Evolutionary conservation across 2,113 vertebrate species (phyloP).

Genomic region (Cryptomyrus ogoouensis): DNA sequence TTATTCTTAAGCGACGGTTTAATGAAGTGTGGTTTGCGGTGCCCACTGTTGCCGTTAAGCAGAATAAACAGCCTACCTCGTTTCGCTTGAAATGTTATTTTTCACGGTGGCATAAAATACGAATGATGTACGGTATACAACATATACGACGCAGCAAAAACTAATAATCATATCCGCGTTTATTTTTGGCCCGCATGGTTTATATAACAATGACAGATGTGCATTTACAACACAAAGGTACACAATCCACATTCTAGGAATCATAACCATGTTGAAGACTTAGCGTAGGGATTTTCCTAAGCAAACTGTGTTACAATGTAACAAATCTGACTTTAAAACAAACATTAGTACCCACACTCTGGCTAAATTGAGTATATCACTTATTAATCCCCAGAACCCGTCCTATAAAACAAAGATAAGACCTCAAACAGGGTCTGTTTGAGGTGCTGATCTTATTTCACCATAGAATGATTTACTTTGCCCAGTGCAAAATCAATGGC

Average conservation of each 20-base stretch:
- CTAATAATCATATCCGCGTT: neutral
- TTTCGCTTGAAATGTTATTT: neutral
- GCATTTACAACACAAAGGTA: neutral
- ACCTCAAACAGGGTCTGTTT: neutral
- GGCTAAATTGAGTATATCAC: neutral
- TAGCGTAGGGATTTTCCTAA: neutral
- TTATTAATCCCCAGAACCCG: neutral
- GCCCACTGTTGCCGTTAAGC: neutral
- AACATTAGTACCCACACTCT: neutral
- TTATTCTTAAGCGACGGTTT: neutral
- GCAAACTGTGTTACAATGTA: neutral
- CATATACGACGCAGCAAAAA: neutral
- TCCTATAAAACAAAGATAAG: neutral
- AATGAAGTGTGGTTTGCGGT: neutral
- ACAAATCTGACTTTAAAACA: neutral
- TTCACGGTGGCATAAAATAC: neutral
- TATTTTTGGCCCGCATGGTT: neutral
- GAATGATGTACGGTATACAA: neutral
- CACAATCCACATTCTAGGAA: neutral
- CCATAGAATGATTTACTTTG: neutral
- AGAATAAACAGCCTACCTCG: neutral
- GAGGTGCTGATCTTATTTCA: neutral
- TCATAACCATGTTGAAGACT: neutral
- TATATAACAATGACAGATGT: neutral
- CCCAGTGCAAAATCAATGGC: neutral